These are phyloP conservation scores for Agrochola litura DNA, from an alignment of 2,888 invertebrate species.

Conservation along the genomic window DNA sequence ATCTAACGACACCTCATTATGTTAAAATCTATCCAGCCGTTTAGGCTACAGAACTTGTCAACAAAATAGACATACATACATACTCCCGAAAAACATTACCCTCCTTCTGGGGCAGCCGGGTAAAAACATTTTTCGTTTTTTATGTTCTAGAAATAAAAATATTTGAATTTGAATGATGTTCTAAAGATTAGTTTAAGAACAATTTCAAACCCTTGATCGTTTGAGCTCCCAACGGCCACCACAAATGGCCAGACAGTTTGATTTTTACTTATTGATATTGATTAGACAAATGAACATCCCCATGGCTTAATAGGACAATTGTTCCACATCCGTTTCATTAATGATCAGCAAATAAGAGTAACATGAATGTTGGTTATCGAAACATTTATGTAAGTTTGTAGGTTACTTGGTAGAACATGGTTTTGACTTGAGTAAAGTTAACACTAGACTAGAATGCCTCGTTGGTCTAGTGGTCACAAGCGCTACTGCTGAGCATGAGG, in stretches of 20 bases:
- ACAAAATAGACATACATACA: no score
- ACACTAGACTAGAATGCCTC: no score
- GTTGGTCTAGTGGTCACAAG: no score
- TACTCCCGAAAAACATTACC: no score
- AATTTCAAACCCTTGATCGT: neutral
- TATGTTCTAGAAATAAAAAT: no score
- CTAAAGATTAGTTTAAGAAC: no score
- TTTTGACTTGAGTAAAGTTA: neutral
- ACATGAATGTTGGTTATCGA: neutral
- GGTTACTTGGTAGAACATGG: neutral
- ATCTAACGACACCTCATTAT: no score
- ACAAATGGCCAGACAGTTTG: slow-evolving; percentile 62
- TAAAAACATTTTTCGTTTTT: no score
- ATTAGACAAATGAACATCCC: slow-evolving; percentile 75
- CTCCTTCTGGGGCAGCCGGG: no score
- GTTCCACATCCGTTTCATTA: slow-evolving; percentile 66
- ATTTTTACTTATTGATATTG: slow-evolving; percentile 74
- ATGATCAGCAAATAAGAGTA: slow-evolving; percentile 60
- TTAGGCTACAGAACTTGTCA: no score
- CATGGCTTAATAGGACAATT: slow-evolving; percentile 70
- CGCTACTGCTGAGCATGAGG: no score
- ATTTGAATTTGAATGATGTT: neutral
- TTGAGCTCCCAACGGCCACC: slow-evolving; percentile 14
- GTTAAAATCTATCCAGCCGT: no score
- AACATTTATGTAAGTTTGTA: neutral